Base-by-base conservation (phyloP, 2,113 vertebrate species). In the Mastomys natalensis region DNA sequence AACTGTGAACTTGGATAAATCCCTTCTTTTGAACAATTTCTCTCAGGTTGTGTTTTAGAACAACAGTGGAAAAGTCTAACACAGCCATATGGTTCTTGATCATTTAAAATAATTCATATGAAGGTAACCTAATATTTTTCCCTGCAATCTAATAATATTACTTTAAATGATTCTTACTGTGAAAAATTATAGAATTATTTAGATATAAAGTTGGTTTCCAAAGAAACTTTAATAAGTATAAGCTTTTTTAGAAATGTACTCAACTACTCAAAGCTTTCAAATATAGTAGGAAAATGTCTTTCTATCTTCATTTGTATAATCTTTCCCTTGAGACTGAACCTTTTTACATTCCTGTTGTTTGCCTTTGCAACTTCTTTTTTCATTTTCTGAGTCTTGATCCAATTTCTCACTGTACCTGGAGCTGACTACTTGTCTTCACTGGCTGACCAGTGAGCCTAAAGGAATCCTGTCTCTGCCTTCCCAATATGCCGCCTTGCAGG, bases 101-200 rank as follows among this genome's bases (percentile, higher is more conserved):
- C 53, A 72, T 55, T 85, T 55, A 10, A 3, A 80, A 73, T 78
- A 80, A 21, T 86, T 43, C 5, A 1, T n/a, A 53, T 31, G n/a
- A 90, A 87, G n/a, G 24, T 66, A 11, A 76, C 64, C 78, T 68
- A 73, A 45, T 73, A 86, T 86, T 4, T 4, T 81, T 62, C 9
- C 29, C 45, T 45, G 3, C 29, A 74, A 5, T 58, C 62, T 76
- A 48, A 48, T 58, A 95, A 62, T 92, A 94, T 51, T 68, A n/a
- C 51, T 10, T 72, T 48, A 51, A 53, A 40, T 19, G 31, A 87
- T 74, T 80, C 24, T 80, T 64, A 64, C 5, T 45, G 13, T 70
- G 40, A n/a, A 87, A 93, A 68, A 60, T 7, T 76, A 34, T 51
- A 90, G 6, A 90, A 89, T 95, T 89, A 80, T 81, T 96, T 74